Evolutionary conservation across 2,888 invertebrate genomes (phyloP), one percentile per base, ranked within the genome.

Genomic region (Trisateles emortualis): DNA sequence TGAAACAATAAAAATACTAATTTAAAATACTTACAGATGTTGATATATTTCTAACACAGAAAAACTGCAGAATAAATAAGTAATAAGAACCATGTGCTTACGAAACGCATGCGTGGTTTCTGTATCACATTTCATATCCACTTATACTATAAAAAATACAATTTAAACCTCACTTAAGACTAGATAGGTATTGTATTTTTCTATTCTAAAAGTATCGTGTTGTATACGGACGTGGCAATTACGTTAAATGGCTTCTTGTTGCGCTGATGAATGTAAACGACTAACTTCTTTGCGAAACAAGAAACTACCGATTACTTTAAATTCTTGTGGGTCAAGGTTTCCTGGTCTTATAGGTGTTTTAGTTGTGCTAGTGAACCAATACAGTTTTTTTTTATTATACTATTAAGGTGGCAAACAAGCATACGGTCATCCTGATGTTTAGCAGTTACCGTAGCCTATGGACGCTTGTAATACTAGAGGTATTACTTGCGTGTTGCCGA

Each of bases 1-100:
- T 81, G 72, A 41, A 84, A 84, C 68, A 73, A 65, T 56, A 55
- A 61, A 53, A 50, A 22, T 3, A 22, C 22, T 22, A 22, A 22
- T 22, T 22, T 22, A 22, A n/a, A 22, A 5, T 22, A 22, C 22
- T 22, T 22, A 3, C 22, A 22, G 5, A 22, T 2, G n/a, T n/a
- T n/a, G n/a, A n/a, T n/a, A n/a, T n/a, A n/a, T n/a, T n/a, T n/a
- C n/a, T n/a, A n/a, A n/a, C n/a, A n/a, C n/a, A n/a, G n/a, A n/a
- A n/a, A n/a, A n/a, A n/a, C n/a, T n/a, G n/a, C n/a, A n/a, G n/a
- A n/a, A n/a, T n/a, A n/a, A n/a, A n/a, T n/a, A n/a, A n/a, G n/a
- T n/a, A n/a, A n/a, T n/a, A n/a, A n/a, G n/a, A n/a, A n/a, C n/a
- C n/a, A n/a, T n/a, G n/a, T n/a, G n/a, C n/a, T n/a, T n/a, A n/a